These are phyloP conservation scores for Leptodactylus fuscus DNA, from an alignment of 2,113 vertebrate species.

Conservation along the genomic window DNA sequence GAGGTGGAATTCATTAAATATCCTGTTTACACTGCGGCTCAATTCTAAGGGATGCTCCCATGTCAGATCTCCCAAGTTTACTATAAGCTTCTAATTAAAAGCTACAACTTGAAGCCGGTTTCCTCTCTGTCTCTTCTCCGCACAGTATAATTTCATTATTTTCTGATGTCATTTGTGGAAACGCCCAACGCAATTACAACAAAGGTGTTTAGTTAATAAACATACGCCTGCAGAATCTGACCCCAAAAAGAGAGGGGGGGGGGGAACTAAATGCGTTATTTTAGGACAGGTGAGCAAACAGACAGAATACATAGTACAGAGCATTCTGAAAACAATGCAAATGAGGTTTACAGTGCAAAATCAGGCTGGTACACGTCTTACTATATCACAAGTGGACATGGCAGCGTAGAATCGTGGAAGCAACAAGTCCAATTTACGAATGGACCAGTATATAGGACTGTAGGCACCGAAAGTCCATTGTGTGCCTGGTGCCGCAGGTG, in stretches of 20 bases:
- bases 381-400: background rate
- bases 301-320: conserved; percentile 10
- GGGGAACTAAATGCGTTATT: conserved; percentile 56
- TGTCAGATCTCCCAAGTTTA: conserved; percentile 71
- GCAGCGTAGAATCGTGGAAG: no score
- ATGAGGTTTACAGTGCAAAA: conserved; percentile 19
- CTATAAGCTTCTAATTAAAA: conserved; percentile 74
- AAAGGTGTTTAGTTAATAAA: conserved; percentile 75
- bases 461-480: background rate
- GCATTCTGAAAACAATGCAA: conserved; percentile 19
- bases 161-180: conserved; percentile 81
- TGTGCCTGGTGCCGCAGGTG: background rate
- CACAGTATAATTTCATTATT: conserved; percentile 76
- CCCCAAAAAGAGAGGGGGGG: conserved; percentile 63
- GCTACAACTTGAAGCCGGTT: conserved; percentile 73
- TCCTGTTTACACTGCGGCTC: conserved; percentile 70
- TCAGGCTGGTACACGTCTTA: background rate
- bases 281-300: conserved; percentile 61
- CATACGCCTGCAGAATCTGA: conserved; percentile 65
- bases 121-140: conserved; percentile 64
- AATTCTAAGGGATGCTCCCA: conserved; percentile 70
- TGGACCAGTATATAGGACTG: background rate
- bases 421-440: no score
- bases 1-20: conserved; percentile 76
- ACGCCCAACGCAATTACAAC: conserved; percentile 71